Percentiles rank a stretch among this genome's conserved stretches.
Evolutionary conservation across 1,140 invertebrate genomes (phyloP).

Genomic region (Agraylea sexmaculata): DNA sequence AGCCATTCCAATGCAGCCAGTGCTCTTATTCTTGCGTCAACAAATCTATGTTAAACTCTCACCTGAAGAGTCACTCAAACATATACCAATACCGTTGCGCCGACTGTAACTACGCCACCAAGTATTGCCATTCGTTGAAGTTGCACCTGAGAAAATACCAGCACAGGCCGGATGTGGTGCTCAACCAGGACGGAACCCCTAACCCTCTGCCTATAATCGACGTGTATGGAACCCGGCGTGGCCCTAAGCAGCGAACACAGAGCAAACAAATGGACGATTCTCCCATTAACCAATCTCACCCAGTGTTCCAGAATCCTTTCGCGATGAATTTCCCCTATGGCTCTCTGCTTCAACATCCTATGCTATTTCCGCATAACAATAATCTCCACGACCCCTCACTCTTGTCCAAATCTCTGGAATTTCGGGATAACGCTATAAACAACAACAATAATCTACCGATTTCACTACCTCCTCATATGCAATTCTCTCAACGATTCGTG

Average conservation of each 20-base stretch:
- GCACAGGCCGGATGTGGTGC: constrained; percentile 74
- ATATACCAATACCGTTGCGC: constrained; percentile 92
- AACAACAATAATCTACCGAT: constrained; percentile 23
- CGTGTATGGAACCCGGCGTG: constrained; percentile 76
- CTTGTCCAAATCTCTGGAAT: constrained; percentile 16
- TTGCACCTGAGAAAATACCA: constrained; percentile 86
- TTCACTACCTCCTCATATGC: constrained; percentile 13
- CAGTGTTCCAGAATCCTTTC: constrained; percentile 34
- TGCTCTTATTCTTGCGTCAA: constrained; percentile 93
- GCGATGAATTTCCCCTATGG: constrained; percentile 34
- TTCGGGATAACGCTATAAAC: constrained; percentile 5
- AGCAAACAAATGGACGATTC: constrained; percentile 16
- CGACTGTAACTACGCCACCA: constrained; percentile 94
- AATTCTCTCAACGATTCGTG: constrained; percentile 14
- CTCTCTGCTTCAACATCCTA: constrained; percentile 32
- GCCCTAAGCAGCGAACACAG: constrained; percentile 58
- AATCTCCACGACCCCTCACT: constrained; percentile 26
- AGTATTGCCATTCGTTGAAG: constrained; percentile 96
- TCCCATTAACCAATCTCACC: constrained; percentile 25
- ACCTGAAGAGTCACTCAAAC: constrained; percentile 95
- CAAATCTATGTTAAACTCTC: constrained; percentile 98
- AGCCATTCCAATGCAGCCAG: constrained; percentile 92
- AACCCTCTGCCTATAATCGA: constrained; percentile 81
- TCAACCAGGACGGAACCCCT: constrained; percentile 78
- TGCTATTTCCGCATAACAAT: constrained; percentile 37